These are phyloP conservation scores for Formicarius rufipectus DNA, from an alignment of 2,113 vertebrate genomes.

Conservation along the genomic window DNA sequence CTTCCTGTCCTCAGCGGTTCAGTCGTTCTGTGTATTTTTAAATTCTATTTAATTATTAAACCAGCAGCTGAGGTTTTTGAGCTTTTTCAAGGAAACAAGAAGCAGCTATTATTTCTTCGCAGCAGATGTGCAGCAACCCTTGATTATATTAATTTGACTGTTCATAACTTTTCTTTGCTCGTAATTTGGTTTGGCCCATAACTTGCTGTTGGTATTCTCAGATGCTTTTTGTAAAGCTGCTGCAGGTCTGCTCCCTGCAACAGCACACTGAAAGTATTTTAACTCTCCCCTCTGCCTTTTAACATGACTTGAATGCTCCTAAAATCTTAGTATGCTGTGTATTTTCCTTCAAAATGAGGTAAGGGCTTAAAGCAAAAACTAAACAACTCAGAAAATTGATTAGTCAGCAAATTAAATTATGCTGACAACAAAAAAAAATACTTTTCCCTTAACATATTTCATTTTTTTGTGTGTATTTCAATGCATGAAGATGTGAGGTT, in stretches of 20 bases:
- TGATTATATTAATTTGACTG: not conserved
- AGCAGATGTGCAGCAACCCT: not conserved
- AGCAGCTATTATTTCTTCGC: constrained; percentile 9
- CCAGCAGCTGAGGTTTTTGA: not conserved
- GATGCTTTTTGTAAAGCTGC: not conserved
- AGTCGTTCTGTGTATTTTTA: not conserved
- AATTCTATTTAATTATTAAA: not conserved
- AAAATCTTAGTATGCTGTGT: not conserved
- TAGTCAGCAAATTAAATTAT: not conserved
- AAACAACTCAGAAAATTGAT: not conserved
- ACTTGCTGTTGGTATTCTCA: not conserved
- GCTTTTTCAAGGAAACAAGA: not conserved
- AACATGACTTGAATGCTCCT: no score
- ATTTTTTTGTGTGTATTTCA: not conserved
- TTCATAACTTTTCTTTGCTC: not conserved
- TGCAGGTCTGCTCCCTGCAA: not conserved
- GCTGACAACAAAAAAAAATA: not conserved
- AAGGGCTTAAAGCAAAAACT: not conserved
- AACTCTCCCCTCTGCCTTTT: not conserved
- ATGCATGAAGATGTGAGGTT: not conserved
- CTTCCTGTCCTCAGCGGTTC: not conserved
- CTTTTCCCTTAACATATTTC: not conserved
- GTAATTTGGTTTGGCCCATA: not conserved
- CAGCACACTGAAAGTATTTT: not conserved
- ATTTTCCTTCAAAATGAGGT: not conserved